These are phyloP conservation scores for Alcis repandata DNA, from an alignment of 2,888 invertebrate genomes.

Conservation along the genomic window DNA sequence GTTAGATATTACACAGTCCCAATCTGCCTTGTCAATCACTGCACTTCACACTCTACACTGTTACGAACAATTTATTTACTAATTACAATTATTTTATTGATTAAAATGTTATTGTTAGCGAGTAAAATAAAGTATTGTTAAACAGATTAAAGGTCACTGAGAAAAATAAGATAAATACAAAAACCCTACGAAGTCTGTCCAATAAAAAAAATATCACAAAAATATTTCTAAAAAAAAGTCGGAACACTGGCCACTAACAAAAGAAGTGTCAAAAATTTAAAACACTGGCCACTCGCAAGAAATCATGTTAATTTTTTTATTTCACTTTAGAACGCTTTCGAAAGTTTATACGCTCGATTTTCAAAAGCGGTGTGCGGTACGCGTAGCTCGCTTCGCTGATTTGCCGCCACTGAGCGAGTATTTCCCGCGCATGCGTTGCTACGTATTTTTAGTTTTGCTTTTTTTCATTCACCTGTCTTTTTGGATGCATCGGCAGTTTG, in stretches of 20 bases:
- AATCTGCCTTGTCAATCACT: too few species aligned
- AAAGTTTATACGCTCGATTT: constrained; percentile 29
- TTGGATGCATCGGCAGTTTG: constrained; percentile 16
- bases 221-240: not conserved
- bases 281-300: constrained; percentile 1
- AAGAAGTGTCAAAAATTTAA: not conserved
- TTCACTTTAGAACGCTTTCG: constrained; percentile 7
- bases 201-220: not conserved
- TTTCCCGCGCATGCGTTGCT: constrained; percentile 28
- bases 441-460: constrained; percentile 27
- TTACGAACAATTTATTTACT: too few species aligned
- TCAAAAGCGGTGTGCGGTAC: constrained; percentile 21
- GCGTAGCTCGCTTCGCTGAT: constrained; percentile 12
- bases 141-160: not conserved
- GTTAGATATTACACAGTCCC: too few species aligned
- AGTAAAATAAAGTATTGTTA: not conserved
- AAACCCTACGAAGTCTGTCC: not conserved
- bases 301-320: not conserved
- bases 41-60: too few species aligned
- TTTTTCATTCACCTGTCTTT: constrained; percentile 29
- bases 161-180: not conserved
- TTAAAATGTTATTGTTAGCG: too few species aligned
- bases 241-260: constrained; percentile 9
- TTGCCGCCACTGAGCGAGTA: constrained; percentile 34
- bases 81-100: too few species aligned